phyloP scores from a whole-genome alignment of 2,797 vertebrate genomes.

The Lagorchestes hirsutus region DNA sequence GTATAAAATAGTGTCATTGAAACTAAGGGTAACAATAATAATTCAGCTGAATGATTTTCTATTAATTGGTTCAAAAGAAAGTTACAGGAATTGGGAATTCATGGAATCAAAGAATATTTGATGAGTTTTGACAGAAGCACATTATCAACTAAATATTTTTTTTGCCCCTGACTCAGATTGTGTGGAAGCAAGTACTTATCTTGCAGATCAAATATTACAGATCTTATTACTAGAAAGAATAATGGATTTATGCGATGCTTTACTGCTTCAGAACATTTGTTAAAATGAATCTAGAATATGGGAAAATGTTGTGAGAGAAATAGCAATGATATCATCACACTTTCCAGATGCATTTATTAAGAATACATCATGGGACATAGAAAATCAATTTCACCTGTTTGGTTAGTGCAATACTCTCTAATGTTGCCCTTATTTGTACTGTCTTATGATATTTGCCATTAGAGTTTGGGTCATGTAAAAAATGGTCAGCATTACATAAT shows the following conservation, averaged over 20 bases:
- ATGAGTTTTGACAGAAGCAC: slow-evolving; percentile 71
- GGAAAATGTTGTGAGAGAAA: not conserved
- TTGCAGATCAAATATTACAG: slow-evolving; percentile 51
- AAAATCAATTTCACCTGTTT: not conserved
- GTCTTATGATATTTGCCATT: not conserved
- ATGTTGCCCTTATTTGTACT: not conserved
- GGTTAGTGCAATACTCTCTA: not conserved
- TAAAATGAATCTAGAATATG: slow-evolving; percentile 31
- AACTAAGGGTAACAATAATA: slow-evolving; percentile 46
- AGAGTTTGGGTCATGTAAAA: not conserved
- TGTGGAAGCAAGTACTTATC: slow-evolving; percentile 68
- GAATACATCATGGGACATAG: not conserved
- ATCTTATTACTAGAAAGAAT: slow-evolving; percentile 47
- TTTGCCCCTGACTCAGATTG: slow-evolving; percentile 65
- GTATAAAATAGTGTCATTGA: not conserved
- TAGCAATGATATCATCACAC: slow-evolving; percentile 11
- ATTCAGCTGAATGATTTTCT: slow-evolving; percentile 69
- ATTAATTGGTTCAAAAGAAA: slow-evolving; percentile 63
- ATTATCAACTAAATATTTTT: slow-evolving; percentile 68
- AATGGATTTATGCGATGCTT: slow-evolving; percentile 46
- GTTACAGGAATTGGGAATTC: slow-evolving; percentile 66
- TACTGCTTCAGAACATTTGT: slow-evolving; percentile 28
- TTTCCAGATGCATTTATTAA: not conserved
- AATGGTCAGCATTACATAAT: not conserved
- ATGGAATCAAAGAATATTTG: slow-evolving; percentile 65